These are phyloP conservation scores for Crotalus helleri DNA, from an alignment of 2,113 vertebrate genomes.

Conservation along the genomic window DNA sequence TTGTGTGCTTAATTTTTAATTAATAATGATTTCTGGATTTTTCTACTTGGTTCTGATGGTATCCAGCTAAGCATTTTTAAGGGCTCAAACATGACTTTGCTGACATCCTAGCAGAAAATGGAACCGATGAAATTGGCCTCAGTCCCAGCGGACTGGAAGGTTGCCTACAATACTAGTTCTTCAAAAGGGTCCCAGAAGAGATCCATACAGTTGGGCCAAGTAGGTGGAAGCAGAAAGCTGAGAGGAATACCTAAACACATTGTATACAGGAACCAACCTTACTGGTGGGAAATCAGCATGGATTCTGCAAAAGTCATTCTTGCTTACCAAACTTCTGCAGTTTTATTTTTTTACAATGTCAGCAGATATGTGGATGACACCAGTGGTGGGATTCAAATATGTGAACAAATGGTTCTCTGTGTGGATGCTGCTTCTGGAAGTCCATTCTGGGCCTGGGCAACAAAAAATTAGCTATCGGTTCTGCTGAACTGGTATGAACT, in stretches of 20 bases:
- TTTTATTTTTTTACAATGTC: background rate
- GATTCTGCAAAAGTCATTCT: background rate
- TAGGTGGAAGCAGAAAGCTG: background rate
- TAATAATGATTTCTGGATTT: background rate
- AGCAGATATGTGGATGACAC: background rate
- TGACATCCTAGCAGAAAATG: background rate
- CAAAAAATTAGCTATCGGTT: too few species aligned
- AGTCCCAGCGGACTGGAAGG: background rate
- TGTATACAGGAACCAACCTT: background rate
- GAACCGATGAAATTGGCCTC: background rate
- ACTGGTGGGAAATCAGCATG: background rate
- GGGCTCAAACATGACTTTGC: background rate
- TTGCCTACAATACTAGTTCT: background rate
- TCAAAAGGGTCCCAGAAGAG: background rate
- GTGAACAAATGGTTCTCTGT: too few species aligned
- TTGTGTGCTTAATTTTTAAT: background rate
- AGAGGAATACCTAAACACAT: background rate
- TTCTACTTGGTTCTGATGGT: background rate
- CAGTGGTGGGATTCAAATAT: too few species aligned
- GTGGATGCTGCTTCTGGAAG: too few species aligned
- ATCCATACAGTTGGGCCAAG: background rate
- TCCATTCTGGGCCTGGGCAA: too few species aligned
- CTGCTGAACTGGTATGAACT: too few species aligned
- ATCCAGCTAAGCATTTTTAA: background rate
- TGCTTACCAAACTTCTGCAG: background rate